A percentile compares a stretch with the other conserved stretches of the same genome.
These are phyloP conservation scores for Sorex fumeus DNA, from an alignment of 2,113 vertebrate species.

Conservation along the genomic window DNA sequence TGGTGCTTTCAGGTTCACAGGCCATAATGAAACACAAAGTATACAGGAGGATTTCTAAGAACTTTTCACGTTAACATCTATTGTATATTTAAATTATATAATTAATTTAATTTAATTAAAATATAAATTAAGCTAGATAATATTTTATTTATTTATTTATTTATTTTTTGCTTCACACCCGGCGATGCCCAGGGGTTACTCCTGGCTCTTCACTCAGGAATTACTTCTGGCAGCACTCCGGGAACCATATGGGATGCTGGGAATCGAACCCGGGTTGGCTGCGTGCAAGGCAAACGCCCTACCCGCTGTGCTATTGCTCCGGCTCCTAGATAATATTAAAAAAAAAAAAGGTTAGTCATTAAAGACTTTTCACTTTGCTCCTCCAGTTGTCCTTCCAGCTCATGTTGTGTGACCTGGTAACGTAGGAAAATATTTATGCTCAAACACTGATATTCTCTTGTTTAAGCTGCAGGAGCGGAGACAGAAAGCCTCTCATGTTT, in stretches of 20 bases:
- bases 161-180: too few relatives aligned
- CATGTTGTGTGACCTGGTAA: not conserved
- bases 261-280: too few relatives aligned
- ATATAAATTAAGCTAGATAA: not conserved
- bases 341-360: not conserved
- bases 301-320: too few relatives aligned
- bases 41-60: not conserved
- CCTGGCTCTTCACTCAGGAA: too few relatives aligned
- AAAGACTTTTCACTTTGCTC: not conserved
- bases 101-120: too few relatives aligned
- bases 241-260: too few relatives aligned
- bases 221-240: too few relatives aligned
- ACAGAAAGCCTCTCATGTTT: not conserved
- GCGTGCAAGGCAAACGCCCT: too few relatives aligned
- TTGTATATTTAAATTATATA: not conserved
- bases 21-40: not conserved
- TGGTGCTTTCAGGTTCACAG: not conserved
- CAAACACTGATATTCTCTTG: not conserved
- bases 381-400: not conserved
- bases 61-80: not conserved
- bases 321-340: too few relatives aligned
- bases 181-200: too few relatives aligned
- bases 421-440: not conserved
- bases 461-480: not conserved
- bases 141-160: too few relatives aligned